Conservation (phyloP, 2,888 invertebrate species). For the Hyppa rectilinea region DNA sequence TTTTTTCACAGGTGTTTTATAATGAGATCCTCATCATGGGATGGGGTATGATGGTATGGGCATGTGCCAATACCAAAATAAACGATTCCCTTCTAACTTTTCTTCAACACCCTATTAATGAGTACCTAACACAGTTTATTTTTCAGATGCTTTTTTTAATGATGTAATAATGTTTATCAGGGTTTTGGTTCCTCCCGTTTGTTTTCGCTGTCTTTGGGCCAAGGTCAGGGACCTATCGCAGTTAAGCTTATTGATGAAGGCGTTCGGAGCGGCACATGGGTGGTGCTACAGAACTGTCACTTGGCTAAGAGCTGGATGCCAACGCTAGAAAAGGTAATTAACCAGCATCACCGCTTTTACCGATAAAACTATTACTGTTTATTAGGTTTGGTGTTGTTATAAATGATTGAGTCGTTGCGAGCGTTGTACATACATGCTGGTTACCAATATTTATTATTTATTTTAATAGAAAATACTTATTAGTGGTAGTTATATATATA, state of each 20-base stretch:
- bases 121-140: background rate
- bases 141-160: background rate
- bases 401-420: too few relatives aligned
- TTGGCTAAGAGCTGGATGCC: slow-evolving; percentile 99
- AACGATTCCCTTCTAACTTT: background rate
- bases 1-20: background rate
- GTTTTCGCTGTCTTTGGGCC: slow-evolving; percentile 96
- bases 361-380: background rate
- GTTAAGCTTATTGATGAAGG: slow-evolving; percentile 96
- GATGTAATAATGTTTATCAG: slow-evolving; percentile 68
- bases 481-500: too few relatives aligned
- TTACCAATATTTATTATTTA: too few relatives aligned
- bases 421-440: too few relatives aligned
- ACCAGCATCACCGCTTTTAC: background rate
- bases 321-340: slow-evolving; percentile 94
- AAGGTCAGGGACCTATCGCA: slow-evolving; percentile 98
- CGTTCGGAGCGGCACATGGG: slow-evolving; percentile 96
- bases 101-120: background rate
- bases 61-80: background rate
- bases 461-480: too few relatives aligned
- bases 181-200: slow-evolving; percentile 94
- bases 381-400: background rate
- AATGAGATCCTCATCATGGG: background rate
- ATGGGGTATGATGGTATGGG: background rate
- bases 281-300: slow-evolving; percentile 98